Evolutionary conservation across 2,797 vertebrate species (phyloP).

Genomic region (Bradypodion pumilum): DNA sequence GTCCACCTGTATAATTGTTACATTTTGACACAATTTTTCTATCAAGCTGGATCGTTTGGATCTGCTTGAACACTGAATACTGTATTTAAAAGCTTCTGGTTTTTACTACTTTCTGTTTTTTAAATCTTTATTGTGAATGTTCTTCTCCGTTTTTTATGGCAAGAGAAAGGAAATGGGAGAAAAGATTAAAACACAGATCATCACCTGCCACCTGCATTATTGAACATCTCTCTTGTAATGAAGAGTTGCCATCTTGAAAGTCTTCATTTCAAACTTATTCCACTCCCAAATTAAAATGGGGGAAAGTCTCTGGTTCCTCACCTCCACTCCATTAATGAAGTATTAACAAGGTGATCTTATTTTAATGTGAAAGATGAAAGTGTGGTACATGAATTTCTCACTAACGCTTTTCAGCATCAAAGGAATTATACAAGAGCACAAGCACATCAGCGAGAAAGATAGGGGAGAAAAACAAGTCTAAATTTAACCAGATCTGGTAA

Average conservation of each 20-base stretch:
- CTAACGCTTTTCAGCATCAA: not conserved
- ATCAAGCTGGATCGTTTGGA: no score
- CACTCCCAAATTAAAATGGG: slow-evolving; percentile 21
- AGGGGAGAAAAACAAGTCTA: slow-evolving; percentile 15
- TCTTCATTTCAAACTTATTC: not conserved
- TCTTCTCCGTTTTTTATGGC: slow-evolving; percentile 7
- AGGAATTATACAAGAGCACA: not conserved
- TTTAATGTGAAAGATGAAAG: slow-evolving; percentile 23
- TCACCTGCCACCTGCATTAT: slow-evolving; percentile 21
- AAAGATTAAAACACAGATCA: slow-evolving; percentile 44
- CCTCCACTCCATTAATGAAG: slow-evolving; percentile 33
- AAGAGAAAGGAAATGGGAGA: slow-evolving; percentile 34
- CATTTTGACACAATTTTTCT: not conserved
- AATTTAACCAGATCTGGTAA: not conserved
- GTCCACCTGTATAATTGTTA: no score
- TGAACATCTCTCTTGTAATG: slow-evolving; percentile 37
- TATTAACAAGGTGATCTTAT: slow-evolving; percentile 5
- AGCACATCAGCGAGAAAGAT: not conserved
- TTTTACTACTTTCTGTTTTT: slow-evolving; percentile 31
- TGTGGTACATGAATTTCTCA: slow-evolving; percentile 14
- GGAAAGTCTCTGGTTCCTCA: not conserved
- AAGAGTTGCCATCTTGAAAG: slow-evolving; percentile 21
- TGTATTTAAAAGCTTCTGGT: not conserved
- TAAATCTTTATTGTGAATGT: slow-evolving; percentile 51
- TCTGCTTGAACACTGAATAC: not conserved